Evolutionary conservation across 2,113 vertebrate genomes (phyloP), one percentile per base, ranked within the genome.

Genomic region (Platycercus adscitus): DNA sequence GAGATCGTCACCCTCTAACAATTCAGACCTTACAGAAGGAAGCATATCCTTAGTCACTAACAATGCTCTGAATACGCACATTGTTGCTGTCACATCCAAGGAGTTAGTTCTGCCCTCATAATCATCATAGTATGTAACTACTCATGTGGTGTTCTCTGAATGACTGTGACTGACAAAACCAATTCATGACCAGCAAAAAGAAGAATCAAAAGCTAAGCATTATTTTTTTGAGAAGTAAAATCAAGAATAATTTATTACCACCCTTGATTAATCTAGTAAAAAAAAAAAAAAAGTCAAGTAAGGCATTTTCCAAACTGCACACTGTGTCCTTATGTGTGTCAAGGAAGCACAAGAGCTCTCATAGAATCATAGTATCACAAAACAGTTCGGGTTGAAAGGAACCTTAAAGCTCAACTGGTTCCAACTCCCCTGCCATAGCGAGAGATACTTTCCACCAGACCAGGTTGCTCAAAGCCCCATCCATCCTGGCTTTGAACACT

Each of bases 11-110:
- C 43, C 41, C 86, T 68, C 47, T 77, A 56, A 33, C 78, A 61
- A 25, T 46, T 16, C 3, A 9, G 17, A 31, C 55, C 21, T 26
- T 35, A 18, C 28, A 75, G 64, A 44, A 60, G 53, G 87, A 53
- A 73, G 15, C 23, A 11, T 11, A 43, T 49, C 29, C 41, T 70
- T 35, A 10, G 4, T 46, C 66, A 61, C 26, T 70, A 39, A 2
- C 50, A 12, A 2, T 1, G 1, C 37, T 66, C 58, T 28, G 63
- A 80, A 44, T 0, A 2, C 39, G n/a, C 25, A 24, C 19, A 10
- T 28, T 26, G 47, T 39, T 86, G 33, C 72, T 52, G 31, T 28
- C 80, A 44, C 0, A 0, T 13, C 80, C 50, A 29, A 47, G 44
- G 25, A 81, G 17, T 25, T 47, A 1, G 39, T 71, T 63, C 47